Evolutionary conservation across 2,113 vertebrate genomes (phyloP).

Genomic region (Pluvianellus socialis): DNA sequence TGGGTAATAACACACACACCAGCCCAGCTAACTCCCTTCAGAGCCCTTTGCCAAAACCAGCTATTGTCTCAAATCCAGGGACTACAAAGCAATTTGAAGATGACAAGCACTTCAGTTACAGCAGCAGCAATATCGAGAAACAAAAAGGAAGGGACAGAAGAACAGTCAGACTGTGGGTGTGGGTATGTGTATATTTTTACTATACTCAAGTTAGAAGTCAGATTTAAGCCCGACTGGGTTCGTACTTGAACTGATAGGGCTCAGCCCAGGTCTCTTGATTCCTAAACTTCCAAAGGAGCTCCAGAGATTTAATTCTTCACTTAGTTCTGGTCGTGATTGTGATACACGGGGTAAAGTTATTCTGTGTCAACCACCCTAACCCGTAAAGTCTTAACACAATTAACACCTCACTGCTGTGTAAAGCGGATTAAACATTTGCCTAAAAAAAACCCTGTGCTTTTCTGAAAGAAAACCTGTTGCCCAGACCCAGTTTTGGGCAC

Average conservation of each 20-base stretch:
- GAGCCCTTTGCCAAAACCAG: neutral
- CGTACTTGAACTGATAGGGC: neutral
- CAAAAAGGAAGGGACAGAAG: neutral
- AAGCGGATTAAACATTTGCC: neutral
- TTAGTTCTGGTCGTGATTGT: neutral
- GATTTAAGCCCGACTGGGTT: accelerated
- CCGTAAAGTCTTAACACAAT: neutral
- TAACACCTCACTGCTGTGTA: neutral
- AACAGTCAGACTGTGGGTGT: neutral
- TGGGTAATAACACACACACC: neutral
- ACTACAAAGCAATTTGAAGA: neutral
- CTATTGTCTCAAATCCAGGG: neutral
- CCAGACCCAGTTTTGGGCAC: neutral
- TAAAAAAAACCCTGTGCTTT: neutral
- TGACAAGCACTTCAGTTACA: neutral
- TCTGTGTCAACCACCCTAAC: neutral
- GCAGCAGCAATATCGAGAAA: neutral
- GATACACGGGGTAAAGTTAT: neutral
- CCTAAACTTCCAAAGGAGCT: neutral
- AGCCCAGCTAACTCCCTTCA: neutral
- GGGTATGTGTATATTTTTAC: neutral
- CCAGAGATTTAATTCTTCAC: neutral
- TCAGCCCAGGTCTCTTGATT: neutral
- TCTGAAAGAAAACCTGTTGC: neutral
- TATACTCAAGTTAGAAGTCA: neutral